Evolutionary conservation across 2,888 invertebrate genomes (phyloP).

Genomic region (Exephanes ischioxanthus): DNA sequence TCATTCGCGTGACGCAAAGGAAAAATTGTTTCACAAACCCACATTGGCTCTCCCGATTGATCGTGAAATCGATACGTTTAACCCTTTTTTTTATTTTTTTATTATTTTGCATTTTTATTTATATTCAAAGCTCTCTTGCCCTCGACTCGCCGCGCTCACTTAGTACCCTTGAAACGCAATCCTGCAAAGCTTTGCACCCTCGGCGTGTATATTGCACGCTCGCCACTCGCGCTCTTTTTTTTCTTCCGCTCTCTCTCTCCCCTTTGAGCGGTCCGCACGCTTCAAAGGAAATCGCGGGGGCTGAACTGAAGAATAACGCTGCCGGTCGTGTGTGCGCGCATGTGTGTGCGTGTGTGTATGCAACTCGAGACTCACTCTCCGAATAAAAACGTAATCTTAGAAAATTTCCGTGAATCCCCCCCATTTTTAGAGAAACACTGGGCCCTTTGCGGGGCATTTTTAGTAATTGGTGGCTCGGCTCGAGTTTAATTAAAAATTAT

Average conservation of each 20-base stretch:
- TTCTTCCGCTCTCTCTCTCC: background rate
- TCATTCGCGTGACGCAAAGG: background rate
- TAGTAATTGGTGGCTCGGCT: conserved; percentile 20
- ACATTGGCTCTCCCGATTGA: conserved; percentile 1
- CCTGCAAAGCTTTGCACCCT: conserved; percentile 37
- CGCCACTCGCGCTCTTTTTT: conserved; percentile 36
- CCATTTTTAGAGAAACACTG: conserved; percentile 8
- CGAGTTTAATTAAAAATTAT: background rate
- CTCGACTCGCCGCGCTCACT: conserved; percentile 32
- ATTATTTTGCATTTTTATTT: background rate
- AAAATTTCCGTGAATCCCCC: conserved; percentile 35
- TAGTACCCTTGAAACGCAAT: conserved; percentile 43
- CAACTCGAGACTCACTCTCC: background rate
- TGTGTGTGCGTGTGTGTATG: background rate
- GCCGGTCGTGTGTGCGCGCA: background rate
- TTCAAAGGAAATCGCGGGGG: conserved; percentile 39
- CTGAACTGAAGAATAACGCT: conserved; percentile 1
- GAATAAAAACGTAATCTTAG: conserved; percentile 39
- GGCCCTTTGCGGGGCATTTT: conserved; percentile 15
- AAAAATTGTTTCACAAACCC: conserved; percentile 50
- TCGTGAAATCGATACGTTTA: conserved; percentile 23
- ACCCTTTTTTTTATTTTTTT: background rate
- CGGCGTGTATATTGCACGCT: conserved; percentile 15
- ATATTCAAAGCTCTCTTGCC: background rate
- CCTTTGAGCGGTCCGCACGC: conserved; percentile 42